These are phyloP conservation scores for Gymnocypris eckloni DNA, from an alignment of 2,797 vertebrate genomes.

Conservation along the genomic window DNA sequence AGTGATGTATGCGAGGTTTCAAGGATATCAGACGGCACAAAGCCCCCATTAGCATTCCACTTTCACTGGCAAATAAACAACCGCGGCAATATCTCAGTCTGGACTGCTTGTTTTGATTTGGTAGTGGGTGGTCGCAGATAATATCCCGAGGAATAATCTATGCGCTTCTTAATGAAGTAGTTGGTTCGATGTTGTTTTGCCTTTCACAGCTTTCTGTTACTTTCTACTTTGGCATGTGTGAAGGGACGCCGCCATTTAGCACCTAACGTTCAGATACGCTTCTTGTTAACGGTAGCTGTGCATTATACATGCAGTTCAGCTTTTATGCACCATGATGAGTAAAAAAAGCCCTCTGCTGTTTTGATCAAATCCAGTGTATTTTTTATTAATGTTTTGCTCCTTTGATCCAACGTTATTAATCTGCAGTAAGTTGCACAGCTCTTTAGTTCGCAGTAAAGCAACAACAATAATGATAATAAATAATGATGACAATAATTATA, in stretches of 20 bases:
- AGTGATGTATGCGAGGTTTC: conserved; percentile 79
- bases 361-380: background rate
- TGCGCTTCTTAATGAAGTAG: background rate
- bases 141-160: conserved; percentile 4
- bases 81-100: background rate
- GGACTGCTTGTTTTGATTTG: background rate
- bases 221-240: background rate
- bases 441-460: background rate
- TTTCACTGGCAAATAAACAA: conserved; percentile 45
- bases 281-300: background rate
- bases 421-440: background rate
- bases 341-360: conserved; percentile 18
- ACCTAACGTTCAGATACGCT: conserved; percentile 1
- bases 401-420: conserved; percentile 1
- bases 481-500: conserved; percentile 24
- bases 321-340: conserved; percentile 20
- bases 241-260: conserved; percentile 2
- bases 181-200: background rate
- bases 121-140: conserved; percentile 8
- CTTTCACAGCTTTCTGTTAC: background rate
- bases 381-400: background rate
- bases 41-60: conserved; percentile 78
- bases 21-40: conserved; percentile 72
- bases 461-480: conserved; percentile 15
- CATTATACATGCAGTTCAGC: conserved; percentile 12